Percentiles rank a stretch among this genome's conserved stretches.
Conservation (phyloP, 2,797 vertebrate genomes). For the Ctenopoma multispine region DNA sequence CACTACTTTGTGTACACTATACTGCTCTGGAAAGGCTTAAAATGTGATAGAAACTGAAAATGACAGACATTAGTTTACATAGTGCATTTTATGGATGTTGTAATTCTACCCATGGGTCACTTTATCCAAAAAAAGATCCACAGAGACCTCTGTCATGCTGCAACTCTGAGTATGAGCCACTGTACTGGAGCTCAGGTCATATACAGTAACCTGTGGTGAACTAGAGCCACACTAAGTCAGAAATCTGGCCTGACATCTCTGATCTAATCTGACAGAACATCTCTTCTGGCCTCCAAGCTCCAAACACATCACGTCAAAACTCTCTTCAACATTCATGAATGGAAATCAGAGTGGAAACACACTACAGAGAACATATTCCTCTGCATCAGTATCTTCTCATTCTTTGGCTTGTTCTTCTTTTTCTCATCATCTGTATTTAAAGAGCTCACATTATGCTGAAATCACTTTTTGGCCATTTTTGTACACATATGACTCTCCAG, state of each 20-base stretch:
- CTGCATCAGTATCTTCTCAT: background rate
- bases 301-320: conserved; percentile 38
- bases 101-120: background rate
- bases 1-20: too few relatives aligned
- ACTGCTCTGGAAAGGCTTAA: too few relatives aligned
- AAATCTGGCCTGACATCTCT: conserved; percentile 9
- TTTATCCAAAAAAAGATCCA: background rate
- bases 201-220: conserved; percentile 16
- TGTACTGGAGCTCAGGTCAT: conserved; percentile 14
- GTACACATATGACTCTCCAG: too few relatives aligned
- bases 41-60: background rate
- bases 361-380: background rate
- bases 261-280: conserved; percentile 34
- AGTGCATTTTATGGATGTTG: background rate
- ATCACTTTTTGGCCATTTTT: too few relatives aligned
- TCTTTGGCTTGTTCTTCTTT: too few relatives aligned
- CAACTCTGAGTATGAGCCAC: conserved; percentile 6
- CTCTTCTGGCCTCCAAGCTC: conserved; percentile 27
- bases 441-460: too few relatives aligned
- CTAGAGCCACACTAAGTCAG: conserved; percentile 4
- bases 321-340: conserved; percentile 29
- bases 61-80: background rate
- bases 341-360: conserved; percentile 14
- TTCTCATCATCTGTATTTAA: too few relatives aligned
- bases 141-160: background rate